A percentile compares a stretch with the other conserved stretches of the same genome.
These are phyloP conservation scores for Mythimna lalbum DNA, from an alignment of 2,888 invertebrate species.

Conservation along the genomic window DNA sequence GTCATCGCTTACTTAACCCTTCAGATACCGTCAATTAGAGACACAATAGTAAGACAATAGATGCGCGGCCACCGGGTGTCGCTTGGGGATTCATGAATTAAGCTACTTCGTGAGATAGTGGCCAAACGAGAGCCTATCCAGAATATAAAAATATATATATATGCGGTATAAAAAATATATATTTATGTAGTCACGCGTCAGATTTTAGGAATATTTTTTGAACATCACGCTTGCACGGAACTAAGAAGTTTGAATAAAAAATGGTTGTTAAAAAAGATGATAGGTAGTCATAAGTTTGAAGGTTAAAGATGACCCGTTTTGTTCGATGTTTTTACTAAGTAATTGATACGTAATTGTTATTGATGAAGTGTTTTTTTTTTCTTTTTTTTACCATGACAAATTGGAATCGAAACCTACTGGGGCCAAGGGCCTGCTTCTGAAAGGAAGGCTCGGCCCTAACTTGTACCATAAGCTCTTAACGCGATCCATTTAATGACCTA, in stretches of 20 bases:
- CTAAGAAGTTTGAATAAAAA: constrained; percentile 51
- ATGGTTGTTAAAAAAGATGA: constrained; percentile 39
- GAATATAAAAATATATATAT: no score
- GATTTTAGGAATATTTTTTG: constrained; percentile 34
- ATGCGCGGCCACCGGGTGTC: no score
- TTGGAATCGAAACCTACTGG: neutral
- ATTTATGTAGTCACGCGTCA: constrained; percentile 3
- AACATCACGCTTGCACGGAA: constrained; percentile 55
- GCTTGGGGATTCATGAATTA: no score
- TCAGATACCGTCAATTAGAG: no score
- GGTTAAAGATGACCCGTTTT: constrained; percentile 34
- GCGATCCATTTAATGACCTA: no score
- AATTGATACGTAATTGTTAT: constrained; percentile 43
- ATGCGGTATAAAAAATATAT: neutral
- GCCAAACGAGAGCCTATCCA: no score
- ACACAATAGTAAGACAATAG: no score
- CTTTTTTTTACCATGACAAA: constrained; percentile 5
- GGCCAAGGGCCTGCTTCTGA: no score
- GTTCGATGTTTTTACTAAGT: constrained; percentile 35
- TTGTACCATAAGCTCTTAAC: no score
- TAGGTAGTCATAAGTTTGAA: constrained; percentile 21
- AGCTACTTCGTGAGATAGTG: no score
- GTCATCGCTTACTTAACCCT: no score
- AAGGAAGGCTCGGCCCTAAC: no score
- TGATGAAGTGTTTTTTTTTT: constrained; percentile 16